Evolutionary conservation across 2,797 vertebrate genomes (phyloP), one percentile per base, ranked within the genome.

Genomic region (Pipistrellus pygmaeus): DNA sequence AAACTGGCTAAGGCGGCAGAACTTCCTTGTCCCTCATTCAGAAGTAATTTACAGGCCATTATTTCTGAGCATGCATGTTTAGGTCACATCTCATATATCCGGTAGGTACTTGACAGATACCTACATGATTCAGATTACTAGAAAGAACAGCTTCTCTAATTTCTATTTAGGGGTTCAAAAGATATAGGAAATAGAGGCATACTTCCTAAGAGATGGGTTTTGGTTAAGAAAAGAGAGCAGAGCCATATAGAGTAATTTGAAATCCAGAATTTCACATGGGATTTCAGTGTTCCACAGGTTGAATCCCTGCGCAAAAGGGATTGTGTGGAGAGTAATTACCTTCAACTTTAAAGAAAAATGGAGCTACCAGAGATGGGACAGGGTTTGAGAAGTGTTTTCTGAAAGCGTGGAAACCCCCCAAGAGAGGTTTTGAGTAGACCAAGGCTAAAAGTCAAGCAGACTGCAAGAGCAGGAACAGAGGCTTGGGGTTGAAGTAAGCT

Each of bases 91-190:
- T 69, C 13, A 12, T 90, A 25, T 81, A n/a, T 66, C 64, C 55
- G 57, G 1, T 51, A 84, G 57, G 30, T 81, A 41, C 13, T n/a
- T 18, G 6, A 32, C 62, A 87, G 76, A 71, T 69, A 13, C 5
- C 30, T 7, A 4, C 17, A 21, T 64, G n/a, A 72, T 48, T 76
- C 44, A 71, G 35, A 64, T 48, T 46, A 55, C 18, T 23, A 55
- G 3, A 23, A 66, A 91, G 38, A 72, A 85, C 7, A 81, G 18
- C 21, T 60, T 27, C 30, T 76, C 41, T 89, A 35, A 62, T 62
- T 91, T 90, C 44, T 76, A 2, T 62, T 93, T 27, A 69, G 48
- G 57, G 66, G 14, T 66, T 91, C 60, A 88, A 85, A 91, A 17
- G 25, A 85, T 90, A 44, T 32, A 80, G 25, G 27, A 44, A 82